A percentile compares a stretch with the other conserved stretches of the same genome.
Evolutionary conservation across 2,113 vertebrate genomes (phyloP).

Genomic region (Proteles cristata): DNA sequence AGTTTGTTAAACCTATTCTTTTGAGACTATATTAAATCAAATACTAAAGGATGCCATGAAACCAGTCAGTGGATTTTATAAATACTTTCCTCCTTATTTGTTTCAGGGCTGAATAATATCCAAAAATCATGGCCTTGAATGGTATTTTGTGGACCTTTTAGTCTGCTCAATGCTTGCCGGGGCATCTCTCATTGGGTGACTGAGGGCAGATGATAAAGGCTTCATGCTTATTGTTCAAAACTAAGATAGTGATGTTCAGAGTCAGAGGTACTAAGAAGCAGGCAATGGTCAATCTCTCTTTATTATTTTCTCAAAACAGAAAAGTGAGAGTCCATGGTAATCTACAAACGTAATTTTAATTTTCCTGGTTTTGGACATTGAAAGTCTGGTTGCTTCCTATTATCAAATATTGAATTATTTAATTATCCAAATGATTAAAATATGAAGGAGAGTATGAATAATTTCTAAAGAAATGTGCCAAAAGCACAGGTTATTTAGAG

Average conservation of each 20-base stretch:
- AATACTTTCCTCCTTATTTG: not conserved
- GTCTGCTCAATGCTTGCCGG: not conserved
- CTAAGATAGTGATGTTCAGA: not conserved
- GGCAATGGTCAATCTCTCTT: not conserved
- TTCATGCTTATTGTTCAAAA: not conserved
- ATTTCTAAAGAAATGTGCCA: not conserved
- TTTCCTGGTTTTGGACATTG: not conserved
- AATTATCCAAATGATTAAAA: not conserved
- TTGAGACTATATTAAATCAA: not conserved
- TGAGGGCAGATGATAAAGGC: not conserved
- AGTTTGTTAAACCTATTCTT: not conserved
- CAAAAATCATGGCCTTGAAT: not conserved
- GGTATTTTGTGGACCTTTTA: not conserved
- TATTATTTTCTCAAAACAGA: not conserved
- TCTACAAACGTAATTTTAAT: not conserved
- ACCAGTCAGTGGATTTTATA: not conserved
- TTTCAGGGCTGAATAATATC: fast-evolving
- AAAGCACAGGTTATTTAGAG: not conserved
- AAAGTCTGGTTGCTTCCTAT: not conserved
- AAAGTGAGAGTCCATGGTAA: not conserved
- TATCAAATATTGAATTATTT: not conserved
- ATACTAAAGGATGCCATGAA: not conserved
- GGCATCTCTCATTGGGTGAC: not conserved
- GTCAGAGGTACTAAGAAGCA: not conserved
- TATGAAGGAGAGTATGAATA: not conserved